These are phyloP conservation scores for Ptychodera flava DNA, from an alignment of 35 echinoderm and acorn worm genomes.

Conservation along the genomic window DNA sequence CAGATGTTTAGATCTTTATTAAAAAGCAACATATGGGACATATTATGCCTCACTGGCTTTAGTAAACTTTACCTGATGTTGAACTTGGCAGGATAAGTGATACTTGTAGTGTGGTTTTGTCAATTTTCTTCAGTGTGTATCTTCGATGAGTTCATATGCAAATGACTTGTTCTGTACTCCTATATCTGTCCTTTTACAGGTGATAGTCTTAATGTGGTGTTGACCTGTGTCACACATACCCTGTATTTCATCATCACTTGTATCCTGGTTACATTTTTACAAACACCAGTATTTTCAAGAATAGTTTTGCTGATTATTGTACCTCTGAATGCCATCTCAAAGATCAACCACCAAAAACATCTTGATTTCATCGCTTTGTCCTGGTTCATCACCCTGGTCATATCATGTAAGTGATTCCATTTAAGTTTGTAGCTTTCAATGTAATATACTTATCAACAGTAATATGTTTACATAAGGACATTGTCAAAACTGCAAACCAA, in stretches of 20 bases:
- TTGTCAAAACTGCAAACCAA: not conserved
- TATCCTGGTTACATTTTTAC: conserved; percentile 63
- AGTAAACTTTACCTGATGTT: not conserved
- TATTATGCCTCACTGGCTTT: not conserved
- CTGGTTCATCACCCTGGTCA: conserved; percentile 39
- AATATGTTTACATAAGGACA: not conserved
- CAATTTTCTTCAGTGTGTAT: not conserved
- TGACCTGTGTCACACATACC: conserved; percentile 57
- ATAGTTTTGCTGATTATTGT: conserved; percentile 64
- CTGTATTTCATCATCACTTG: conserved; percentile 73
- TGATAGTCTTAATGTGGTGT: conserved; percentile 55
- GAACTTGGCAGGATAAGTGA: not conserved
- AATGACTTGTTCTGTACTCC: not conserved
- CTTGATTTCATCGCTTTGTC: conserved; percentile 61
- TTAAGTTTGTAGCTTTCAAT: not conserved
- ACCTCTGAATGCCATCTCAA: conserved; percentile 72
- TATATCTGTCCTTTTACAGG: conserved; percentile 34
- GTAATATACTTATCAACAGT: not conserved
- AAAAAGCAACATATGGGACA: no score
- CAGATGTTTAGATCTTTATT: no score
- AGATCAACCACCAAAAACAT: conserved; percentile 63
- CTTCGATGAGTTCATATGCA: not conserved
- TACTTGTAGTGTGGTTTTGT: not conserved
- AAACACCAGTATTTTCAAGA: conserved; percentile 63
- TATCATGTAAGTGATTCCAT: conserved; percentile 43